A percentile compares a stretch with the other conserved stretches of the same genome.
Evolutionary conservation across 1,140 invertebrate species (phyloP).

Genomic region (Drosophila quadrilineata): DNA sequence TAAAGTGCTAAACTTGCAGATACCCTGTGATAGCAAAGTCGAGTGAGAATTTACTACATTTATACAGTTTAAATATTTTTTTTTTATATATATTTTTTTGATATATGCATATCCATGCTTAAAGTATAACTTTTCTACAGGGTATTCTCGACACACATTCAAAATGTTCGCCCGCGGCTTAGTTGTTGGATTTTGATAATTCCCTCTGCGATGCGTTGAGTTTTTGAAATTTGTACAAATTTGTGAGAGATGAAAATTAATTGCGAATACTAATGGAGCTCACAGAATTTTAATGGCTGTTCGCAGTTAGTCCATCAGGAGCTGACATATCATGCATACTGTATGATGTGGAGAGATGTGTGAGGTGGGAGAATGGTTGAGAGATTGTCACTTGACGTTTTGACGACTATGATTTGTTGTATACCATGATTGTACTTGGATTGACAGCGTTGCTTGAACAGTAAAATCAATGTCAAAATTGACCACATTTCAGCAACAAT

Average conservation of each 20-base stretch:
- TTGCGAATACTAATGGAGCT: conserved; percentile 64
- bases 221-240: conserved; percentile 55
- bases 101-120: neutral
- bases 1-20: neutral
- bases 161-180: conserved; percentile 30
- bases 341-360: neutral
- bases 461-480: conserved; percentile 50
- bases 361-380: neutral
- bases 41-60: no score
- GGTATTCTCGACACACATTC: conserved; percentile 1
- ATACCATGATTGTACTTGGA: conserved; percentile 25
- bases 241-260: conserved; percentile 63
- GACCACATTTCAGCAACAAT: conserved; percentile 31
- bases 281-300: conserved; percentile 24
- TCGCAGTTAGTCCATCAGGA: conserved; percentile 16
- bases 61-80: neutral
- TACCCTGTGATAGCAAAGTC: no score
- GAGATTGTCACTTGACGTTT: conserved; percentile 7
- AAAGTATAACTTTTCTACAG: neutral
- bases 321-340: conserved; percentile 21
- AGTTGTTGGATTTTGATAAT: conserved; percentile 28
- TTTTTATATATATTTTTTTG: no score
- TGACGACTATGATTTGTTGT: conserved; percentile 58
- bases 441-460: conserved; percentile 20
- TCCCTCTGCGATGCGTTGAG: conserved; percentile 26